Percentiles rank a stretch among this genome's conserved stretches.
These are phyloP conservation scores for Muscicapa adusta DNA, from an alignment of 2,113 vertebrate species.

Conservation along the genomic window DNA sequence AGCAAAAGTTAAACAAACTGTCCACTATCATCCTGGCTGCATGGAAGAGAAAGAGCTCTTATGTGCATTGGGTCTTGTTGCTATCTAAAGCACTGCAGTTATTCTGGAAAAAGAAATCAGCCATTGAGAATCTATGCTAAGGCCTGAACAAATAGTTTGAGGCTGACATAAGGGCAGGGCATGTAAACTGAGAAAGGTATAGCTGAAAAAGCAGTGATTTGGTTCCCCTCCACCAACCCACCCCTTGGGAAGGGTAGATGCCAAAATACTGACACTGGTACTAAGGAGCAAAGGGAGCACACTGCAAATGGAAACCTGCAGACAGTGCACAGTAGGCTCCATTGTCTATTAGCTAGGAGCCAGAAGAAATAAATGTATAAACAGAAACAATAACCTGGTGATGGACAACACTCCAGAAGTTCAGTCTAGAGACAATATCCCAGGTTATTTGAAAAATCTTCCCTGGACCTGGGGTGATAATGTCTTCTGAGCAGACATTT, in stretches of 20 bases:
- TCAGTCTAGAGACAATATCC: not conserved
- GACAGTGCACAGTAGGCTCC: not conserved
- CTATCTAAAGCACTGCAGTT: not conserved
- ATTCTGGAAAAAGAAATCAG: not conserved
- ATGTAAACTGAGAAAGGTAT: not conserved
- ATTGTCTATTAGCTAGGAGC: not conserved
- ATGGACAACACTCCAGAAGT: not conserved
- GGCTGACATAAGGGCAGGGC: not conserved
- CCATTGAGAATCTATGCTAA: not conserved
- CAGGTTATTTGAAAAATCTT: not conserved
- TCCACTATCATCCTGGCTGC: not conserved
- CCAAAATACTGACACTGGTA: not conserved
- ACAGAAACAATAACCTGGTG: not conserved
- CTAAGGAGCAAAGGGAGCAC: not conserved
- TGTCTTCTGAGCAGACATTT: not conserved
- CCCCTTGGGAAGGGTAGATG: not conserved
- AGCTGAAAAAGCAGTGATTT: not conserved
- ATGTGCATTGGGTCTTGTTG: not conserved
- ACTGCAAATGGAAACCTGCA: not conserved
- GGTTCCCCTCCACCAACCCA: not conserved
- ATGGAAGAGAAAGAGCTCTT: not conserved
- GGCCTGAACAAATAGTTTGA: conserved; percentile 17
- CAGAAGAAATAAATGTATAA: not conserved
- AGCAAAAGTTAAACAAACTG: not conserved
- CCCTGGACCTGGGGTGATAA: not conserved